Conservation (phyloP, 2,888 invertebrate species). For the Drosophila kanekoi region DNA sequence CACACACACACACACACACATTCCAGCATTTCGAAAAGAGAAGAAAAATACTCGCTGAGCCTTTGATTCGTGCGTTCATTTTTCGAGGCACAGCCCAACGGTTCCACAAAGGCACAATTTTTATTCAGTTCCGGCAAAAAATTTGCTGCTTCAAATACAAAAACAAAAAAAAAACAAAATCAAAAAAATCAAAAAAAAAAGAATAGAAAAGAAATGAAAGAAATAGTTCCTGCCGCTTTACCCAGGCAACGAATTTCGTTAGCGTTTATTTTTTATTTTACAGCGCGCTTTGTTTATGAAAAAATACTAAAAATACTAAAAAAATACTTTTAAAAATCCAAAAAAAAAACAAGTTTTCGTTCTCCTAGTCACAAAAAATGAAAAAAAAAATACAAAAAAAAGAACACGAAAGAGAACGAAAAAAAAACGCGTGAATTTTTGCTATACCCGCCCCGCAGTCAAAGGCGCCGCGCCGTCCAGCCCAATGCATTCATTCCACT, state of each 20-base stretch:
- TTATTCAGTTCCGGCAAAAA: background rate
- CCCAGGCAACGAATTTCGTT: conserved; percentile 22
- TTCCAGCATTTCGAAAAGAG: conserved; percentile 2
- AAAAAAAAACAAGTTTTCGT: conserved; percentile 13
- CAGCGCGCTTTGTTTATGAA: background rate
- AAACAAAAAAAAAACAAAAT: background rate
- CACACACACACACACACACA: conserved; percentile 12
- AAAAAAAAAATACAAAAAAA: background rate
- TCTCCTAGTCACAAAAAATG: conserved; percentile 29
- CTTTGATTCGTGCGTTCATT: conserved; percentile 1
- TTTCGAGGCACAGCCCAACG: conserved; percentile 10
- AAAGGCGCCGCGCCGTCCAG: background rate
- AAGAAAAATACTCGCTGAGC: conserved; percentile 19
- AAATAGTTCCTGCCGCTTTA: conserved; percentile 39
- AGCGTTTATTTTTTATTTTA: background rate
- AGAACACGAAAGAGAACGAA: conserved; percentile 4
- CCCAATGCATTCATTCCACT: conserved; percentile 3
- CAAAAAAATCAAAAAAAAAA: background rate
- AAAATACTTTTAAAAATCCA: background rate
- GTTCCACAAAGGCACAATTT: conserved; percentile 22
- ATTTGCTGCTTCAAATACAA: background rate
- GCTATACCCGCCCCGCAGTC: background rate
- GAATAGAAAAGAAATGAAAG: background rate
- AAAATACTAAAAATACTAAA: background rate
- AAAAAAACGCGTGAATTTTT: conserved; percentile 8